These are phyloP conservation scores for Mechanitis mazaeus DNA, from an alignment of 2,888 invertebrate species.

Conservation along the genomic window DNA sequence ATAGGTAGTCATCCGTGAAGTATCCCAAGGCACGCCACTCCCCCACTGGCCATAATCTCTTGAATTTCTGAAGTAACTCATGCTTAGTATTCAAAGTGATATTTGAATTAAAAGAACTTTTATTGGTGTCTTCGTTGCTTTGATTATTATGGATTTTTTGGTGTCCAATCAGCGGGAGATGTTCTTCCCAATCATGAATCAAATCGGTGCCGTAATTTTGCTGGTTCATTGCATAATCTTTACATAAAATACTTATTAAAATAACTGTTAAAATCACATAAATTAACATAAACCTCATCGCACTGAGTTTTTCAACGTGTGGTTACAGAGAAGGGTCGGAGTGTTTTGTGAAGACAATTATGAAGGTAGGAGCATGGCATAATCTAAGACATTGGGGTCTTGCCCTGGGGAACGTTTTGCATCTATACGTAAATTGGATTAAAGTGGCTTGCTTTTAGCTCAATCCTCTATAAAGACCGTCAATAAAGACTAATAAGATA, in stretches of 20 bases:
- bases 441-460: constrained; percentile 59
- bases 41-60: constrained; percentile 59
- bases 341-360: constrained; percentile 45
- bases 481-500: constrained; percentile 57
- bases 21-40: constrained; percentile 73
- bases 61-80: constrained; percentile 52
- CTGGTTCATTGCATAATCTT: constrained; percentile 26
- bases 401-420: constrained; percentile 54
- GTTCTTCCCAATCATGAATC: constrained; percentile 6
- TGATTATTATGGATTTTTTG: constrained; percentile 15
- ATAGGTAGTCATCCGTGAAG: constrained; percentile 76
- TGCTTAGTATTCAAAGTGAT: constrained; percentile 36
- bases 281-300: constrained; percentile 47
- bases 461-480: constrained; percentile 50
- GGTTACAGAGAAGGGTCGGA: constrained; percentile 42
- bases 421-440: constrained; percentile 66
- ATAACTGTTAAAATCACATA: constrained; percentile 38
- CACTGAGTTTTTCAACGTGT: constrained; percentile 43
- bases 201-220: constrained; percentile 6
- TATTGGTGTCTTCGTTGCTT: constrained; percentile 14
- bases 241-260: constrained; percentile 41
- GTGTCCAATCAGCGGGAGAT: constrained; percentile 16
- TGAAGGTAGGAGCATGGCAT: constrained; percentile 33
- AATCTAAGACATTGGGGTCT: constrained; percentile 43
- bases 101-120: constrained; percentile 20